These are phyloP conservation scores for Ectemnius continuus DNA, from an alignment of 2,888 invertebrate genomes.

Conservation along the genomic window DNA sequence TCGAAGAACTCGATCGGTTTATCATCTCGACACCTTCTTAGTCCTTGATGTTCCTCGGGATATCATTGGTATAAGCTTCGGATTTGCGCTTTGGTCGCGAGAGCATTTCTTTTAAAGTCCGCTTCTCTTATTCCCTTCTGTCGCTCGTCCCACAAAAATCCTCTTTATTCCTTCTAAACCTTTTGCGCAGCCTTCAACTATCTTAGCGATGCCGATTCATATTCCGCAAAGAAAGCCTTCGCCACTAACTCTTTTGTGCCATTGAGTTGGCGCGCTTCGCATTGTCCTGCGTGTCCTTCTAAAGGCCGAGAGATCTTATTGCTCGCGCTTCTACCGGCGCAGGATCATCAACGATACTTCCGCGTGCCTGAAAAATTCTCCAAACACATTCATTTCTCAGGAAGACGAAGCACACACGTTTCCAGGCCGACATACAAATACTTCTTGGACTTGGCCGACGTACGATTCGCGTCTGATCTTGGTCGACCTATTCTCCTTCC, in stretches of 20 bases:
- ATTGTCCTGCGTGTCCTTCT: slow-evolving; percentile 14
- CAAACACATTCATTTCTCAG: background rate
- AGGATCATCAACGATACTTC: slow-evolving; percentile 4
- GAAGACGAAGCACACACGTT: background rate
- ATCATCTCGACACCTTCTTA: slow-evolving; percentile 44
- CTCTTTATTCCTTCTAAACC: slow-evolving; percentile 4
- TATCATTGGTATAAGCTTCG: slow-evolving; percentile 12
- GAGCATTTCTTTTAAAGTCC: slow-evolving; percentile 14
- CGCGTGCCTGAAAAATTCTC: background rate
- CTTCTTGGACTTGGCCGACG: background rate
- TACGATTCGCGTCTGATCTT: background rate
- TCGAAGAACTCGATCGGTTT: slow-evolving; percentile 43
- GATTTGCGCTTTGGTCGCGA: slow-evolving; percentile 8
- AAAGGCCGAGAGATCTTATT: slow-evolving; percentile 25
- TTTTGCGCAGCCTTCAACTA: background rate
- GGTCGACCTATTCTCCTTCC: background rate
- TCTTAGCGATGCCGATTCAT: slow-evolving; percentile 11
- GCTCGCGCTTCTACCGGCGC: background rate
- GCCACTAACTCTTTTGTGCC: background rate
- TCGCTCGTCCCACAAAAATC: background rate
- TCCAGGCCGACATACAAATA: background rate
- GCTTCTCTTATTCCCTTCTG: slow-evolving; percentile 1
- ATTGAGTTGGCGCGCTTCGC: slow-evolving; percentile 1
- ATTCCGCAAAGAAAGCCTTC: background rate
- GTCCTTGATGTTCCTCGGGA: slow-evolving; percentile 12